phyloP scores from a whole-genome alignment of 23 tunicate species.

The Aplidium turbinatum region DNA sequence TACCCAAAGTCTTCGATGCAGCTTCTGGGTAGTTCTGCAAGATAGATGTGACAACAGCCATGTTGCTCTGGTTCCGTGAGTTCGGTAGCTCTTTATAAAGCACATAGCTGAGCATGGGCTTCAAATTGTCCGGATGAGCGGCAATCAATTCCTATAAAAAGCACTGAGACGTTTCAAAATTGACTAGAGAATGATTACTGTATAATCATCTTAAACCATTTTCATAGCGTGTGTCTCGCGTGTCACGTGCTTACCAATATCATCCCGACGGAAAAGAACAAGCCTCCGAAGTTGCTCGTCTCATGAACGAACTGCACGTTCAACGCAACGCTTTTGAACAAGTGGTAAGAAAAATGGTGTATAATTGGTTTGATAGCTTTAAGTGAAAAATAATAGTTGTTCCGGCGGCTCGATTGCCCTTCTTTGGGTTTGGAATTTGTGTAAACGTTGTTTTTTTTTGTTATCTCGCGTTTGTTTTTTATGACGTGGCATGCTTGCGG shows the following conservation, averaged over 20 bases:
- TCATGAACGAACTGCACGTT: slow-evolving; percentile 49
- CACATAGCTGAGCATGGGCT: slow-evolving; percentile 73
- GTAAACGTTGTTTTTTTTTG: too few relatives aligned
- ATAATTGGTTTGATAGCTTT: too few relatives aligned
- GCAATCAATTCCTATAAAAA: slow-evolving; percentile 60
- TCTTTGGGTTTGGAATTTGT: too few relatives aligned
- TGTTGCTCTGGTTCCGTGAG: slow-evolving; percentile 78
- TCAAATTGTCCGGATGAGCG: slow-evolving; percentile 64
- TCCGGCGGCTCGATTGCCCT: too few relatives aligned
- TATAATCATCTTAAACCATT: not conserved
- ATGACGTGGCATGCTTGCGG: too few relatives aligned
- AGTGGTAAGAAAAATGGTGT: too few relatives aligned
- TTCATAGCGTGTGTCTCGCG: slow-evolving; percentile 43
- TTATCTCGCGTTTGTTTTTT: too few relatives aligned
- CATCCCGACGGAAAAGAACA: slow-evolving; percentile 51
- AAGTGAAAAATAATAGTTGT: too few relatives aligned
- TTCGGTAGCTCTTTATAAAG: slow-evolving; percentile 85
- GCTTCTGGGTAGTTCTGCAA: slow-evolving; percentile 66
- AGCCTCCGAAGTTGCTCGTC: slow-evolving; percentile 42
- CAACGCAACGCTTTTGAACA: too few relatives aligned
- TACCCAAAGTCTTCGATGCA: slow-evolving; percentile 75
- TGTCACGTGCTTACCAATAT: slow-evolving; percentile 52
- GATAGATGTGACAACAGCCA: slow-evolving; percentile 69
- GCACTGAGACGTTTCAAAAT: too few relatives aligned
- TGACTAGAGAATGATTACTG: not conserved